A percentile compares a stretch with the other conserved stretches of the same genome.
These are phyloP conservation scores for Periphyllus acericola DNA, from an alignment of 2,888 invertebrate species.

Conservation along the genomic window DNA sequence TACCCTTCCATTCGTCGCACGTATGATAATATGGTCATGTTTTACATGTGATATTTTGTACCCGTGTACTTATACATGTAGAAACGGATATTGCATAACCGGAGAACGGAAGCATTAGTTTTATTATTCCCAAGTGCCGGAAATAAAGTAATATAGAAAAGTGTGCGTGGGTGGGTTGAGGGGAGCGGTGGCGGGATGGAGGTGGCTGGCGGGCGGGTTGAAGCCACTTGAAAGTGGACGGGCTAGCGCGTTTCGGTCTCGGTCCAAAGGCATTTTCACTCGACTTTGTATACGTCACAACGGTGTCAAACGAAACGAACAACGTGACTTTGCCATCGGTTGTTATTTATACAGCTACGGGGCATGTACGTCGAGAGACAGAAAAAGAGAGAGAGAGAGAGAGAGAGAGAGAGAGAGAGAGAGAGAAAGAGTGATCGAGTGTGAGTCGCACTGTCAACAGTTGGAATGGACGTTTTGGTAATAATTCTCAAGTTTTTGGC, in stretches of 20 bases:
- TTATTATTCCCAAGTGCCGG: conserved; percentile 29
- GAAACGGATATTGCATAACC: conserved; percentile 3
- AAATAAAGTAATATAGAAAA: neutral
- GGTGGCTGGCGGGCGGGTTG: neutral
- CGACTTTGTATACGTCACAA: neutral
- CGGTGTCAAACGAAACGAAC: too few species aligned
- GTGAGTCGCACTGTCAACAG: too few species aligned
- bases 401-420: too few species aligned
- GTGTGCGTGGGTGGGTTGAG: neutral
- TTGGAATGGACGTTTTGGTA: too few species aligned
- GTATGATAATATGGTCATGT: too few species aligned
- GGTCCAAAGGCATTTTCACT: neutral
- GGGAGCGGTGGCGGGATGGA: neutral
- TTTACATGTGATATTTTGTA: neutral
- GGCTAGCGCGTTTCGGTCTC: neutral
- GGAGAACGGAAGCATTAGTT: conserved; percentile 13
- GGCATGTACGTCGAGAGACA: too few species aligned
- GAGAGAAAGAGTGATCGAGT: too few species aligned
- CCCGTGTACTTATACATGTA: neutral
- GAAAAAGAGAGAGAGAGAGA: too few species aligned
- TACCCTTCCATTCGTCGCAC: too few species aligned
- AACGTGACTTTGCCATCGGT: too few species aligned
- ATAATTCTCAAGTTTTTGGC: too few species aligned
- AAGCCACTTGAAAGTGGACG: neutral
- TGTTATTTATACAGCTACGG: too few species aligned